phyloP scores from a whole-genome alignment of 2,888 invertebrate species.

The Aspidapion aeneum region DNA sequence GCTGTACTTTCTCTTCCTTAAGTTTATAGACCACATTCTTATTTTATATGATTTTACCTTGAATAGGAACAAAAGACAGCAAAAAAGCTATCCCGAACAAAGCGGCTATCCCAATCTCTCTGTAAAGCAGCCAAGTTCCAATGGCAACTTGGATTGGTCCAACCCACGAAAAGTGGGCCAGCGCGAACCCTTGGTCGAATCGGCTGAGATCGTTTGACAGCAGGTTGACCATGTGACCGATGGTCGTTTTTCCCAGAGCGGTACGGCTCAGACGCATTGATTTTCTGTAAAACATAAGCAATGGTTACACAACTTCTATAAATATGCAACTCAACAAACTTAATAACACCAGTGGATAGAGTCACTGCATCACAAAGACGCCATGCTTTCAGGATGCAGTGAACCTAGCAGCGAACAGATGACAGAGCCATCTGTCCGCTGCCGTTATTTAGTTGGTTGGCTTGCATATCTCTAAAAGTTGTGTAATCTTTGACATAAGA shows the following conservation, averaged over 20 bases:
- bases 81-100: constrained; percentile 49
- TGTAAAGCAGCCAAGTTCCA: constrained; percentile 54
- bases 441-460: no score
- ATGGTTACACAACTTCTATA: background rate
- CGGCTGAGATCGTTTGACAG: constrained; percentile 67
- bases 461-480: no score
- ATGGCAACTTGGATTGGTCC: constrained; percentile 61
- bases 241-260: constrained; percentile 59
- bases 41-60: no score
- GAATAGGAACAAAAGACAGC: constrained; percentile 44
- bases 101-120: constrained; percentile 47
- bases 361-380: no score
- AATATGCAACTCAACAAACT: no score
- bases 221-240: constrained; percentile 49
- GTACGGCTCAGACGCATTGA: constrained; percentile 46
- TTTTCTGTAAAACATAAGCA: constrained; percentile 54
- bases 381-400: no score
- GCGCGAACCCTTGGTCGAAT: constrained; percentile 86
- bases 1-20: no score
- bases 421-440: no score
- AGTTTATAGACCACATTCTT: no score
- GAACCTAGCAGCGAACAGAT: no score
- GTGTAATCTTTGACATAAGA: no score
- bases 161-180: constrained; percentile 81
- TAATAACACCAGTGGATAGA: no score